Conservation (phyloP, 2,888 invertebrate species). For the Halictus quadricinctus region DNA sequence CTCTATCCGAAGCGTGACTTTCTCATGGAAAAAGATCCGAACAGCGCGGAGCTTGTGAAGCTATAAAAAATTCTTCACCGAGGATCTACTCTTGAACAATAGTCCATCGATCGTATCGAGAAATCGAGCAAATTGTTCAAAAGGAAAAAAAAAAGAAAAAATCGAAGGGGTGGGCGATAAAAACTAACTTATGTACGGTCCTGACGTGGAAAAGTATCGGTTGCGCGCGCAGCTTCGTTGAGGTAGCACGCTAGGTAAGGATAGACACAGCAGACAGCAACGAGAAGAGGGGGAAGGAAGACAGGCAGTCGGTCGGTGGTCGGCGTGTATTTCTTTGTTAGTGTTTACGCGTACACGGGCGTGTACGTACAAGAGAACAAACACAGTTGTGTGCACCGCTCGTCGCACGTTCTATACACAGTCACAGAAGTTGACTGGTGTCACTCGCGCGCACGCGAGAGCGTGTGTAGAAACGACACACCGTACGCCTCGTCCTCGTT, state of each 20-base stretch:
- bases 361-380: conserved; percentile 18
- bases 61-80: background rate
- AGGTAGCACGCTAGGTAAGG: conserved; percentile 14
- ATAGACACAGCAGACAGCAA: background rate
- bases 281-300: conserved; percentile 9
- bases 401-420: conserved; percentile 54
- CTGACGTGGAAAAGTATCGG: conserved; percentile 60
- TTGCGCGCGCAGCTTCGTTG: conserved; percentile 72
- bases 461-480: conserved; percentile 46
- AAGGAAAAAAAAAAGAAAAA: background rate
- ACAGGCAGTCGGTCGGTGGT: conserved; percentile 7
- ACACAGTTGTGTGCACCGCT: conserved; percentile 32
- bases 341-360: conserved; percentile 52
- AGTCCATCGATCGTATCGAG: background rate
- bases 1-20: background rate
- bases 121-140: background rate
- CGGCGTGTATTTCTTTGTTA: conserved; percentile 44
- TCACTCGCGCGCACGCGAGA: conserved; percentile 29
- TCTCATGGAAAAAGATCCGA: background rate
- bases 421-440: conserved; percentile 36
- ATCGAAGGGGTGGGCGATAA: background rate
- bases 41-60: background rate
- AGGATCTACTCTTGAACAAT: background rate
- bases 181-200: conserved; percentile 48
- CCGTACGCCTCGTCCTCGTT: conserved; percentile 34